Evolutionary conservation across 2,888 invertebrate species (phyloP).

Genomic region (Ophioninae sp.): DNA sequence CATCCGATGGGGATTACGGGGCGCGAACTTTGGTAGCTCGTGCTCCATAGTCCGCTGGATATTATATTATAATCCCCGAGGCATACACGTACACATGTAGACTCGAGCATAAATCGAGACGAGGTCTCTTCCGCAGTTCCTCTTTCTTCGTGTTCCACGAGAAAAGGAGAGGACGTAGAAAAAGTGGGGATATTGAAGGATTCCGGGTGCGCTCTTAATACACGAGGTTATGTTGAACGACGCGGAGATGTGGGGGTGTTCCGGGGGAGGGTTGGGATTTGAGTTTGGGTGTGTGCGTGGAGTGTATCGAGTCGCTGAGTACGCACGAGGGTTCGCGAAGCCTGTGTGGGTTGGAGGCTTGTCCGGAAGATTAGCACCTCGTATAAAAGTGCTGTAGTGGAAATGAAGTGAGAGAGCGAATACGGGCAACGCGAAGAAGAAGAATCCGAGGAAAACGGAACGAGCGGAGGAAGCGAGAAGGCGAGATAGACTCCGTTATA

Average conservation of each 20-base stretch:
- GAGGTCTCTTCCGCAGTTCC: conserved; percentile 31
- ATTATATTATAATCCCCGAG: conserved; percentile 78
- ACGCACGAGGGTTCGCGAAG: conserved; percentile 51
- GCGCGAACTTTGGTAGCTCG: conserved; percentile 5
- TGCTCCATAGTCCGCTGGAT: conserved; percentile 61
- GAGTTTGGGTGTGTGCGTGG: conserved; percentile 22
- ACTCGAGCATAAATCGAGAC: too few species aligned
- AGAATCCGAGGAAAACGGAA: conserved; percentile 41
- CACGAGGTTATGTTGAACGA: conserved; percentile 60
- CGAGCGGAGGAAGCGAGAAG: conserved; percentile 35
- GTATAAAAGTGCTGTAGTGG: conserved; percentile 79
- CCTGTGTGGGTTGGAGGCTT: conserved; percentile 69
- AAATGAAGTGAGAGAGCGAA: conserved; percentile 67
- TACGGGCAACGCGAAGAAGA: conserved; percentile 41
- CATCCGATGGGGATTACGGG: neutral
- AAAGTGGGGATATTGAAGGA: conserved; percentile 54
- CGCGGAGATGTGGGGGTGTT: neutral
- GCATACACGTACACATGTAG: conserved; percentile 34
- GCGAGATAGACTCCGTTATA: conserved; percentile 59
- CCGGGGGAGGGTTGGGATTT: neutral
- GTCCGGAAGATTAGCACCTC: conserved; percentile 81
- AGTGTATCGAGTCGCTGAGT: conserved; percentile 56
- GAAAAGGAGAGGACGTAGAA: conserved; percentile 58
- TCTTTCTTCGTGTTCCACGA: conserved; percentile 25
- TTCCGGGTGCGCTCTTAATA: conserved; percentile 53